Evolutionary conservation across 2,113 vertebrate species (phyloP), one percentile per base, ranked within the genome.

Genomic region (Eleginops maclovinus): DNA sequence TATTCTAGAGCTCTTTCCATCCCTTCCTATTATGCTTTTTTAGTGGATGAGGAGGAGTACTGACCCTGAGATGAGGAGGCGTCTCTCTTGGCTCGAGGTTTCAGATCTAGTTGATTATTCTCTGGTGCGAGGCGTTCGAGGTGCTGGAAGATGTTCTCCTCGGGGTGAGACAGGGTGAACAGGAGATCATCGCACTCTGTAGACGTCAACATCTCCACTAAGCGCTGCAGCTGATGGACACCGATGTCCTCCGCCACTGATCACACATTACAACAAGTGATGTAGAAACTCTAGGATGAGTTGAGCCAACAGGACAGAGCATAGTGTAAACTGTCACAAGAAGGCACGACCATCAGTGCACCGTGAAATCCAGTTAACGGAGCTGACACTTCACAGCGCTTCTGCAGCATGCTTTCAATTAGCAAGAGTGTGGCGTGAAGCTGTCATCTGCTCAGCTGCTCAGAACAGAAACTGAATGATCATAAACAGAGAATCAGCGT

Each of bases 171-270:
- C 9, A 95, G 87, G 58, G 72, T 73, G 3, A 40, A 8, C 50
- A 93, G 79, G 36, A 95, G 90, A 46, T 94, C 86, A 72, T 93
- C 58, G 12, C 95, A 95, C 80, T 95, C 93, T 1, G 10, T 59
- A 6, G 64, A 46, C 0, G 93, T 94, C 83, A 95, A 85, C 82
- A 94, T 6, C 65, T 93, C 89, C 82, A 90, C 93, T 60, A 95
- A 65, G 16, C 91, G 90, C 66, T 90, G 82, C 77, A 94, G 51
- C 81, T 95, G 94, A 76, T 93, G 83, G 21, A 44, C 73, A 0
- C 84, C 75, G 0, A 94, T 58, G 83, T 94, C 91, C 13, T 90
- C 91, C 5, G 83, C 81, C 78, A 94, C 94, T 94, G 54, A 43
- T 67, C 22, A 66, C 31, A 2, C 58, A 46, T 0, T 83, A 44